phyloP scores from a whole-genome alignment of 2,113 vertebrate genomes.

The Heteronetta atricapilla region DNA sequence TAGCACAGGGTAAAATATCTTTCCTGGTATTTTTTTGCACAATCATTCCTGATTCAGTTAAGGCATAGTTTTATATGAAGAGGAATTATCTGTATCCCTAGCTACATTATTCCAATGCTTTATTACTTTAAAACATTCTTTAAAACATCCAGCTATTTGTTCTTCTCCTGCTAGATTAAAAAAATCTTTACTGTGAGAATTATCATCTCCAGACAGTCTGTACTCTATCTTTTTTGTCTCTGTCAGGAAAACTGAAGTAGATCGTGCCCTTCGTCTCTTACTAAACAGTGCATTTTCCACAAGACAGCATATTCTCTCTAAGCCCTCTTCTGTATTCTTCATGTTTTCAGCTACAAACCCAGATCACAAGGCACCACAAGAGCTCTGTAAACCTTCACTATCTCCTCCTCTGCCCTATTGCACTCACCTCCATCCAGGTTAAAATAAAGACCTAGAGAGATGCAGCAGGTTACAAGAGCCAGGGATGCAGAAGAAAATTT shows the following conservation, averaged over 20 bases:
- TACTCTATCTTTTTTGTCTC: not conserved
- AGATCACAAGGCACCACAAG: not conserved
- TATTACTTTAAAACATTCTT: not conserved
- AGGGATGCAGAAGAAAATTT: not conserved
- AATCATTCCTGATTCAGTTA: not conserved
- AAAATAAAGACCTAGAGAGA: not conserved
- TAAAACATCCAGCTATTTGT: not conserved
- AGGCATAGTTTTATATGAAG: not conserved
- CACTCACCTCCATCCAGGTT: not conserved
- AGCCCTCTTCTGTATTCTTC: not conserved
- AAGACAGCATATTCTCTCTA: not conserved
- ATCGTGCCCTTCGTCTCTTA: not conserved
- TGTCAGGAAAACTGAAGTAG: not conserved
- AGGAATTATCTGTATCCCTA: not conserved
- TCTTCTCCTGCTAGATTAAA: not conserved
- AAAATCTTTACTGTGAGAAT: not conserved
- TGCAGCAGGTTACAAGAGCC: not conserved
- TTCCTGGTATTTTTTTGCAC: not conserved
- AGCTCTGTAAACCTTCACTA: not conserved
- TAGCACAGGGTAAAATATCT: not conserved
- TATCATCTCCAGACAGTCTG: not conserved
- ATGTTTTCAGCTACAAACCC: not conserved
- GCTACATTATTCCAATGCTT: not conserved
- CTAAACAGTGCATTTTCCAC: not conserved
- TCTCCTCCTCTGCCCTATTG: not conserved